Evolutionary conservation across 1,140 invertebrate species (phyloP).

Genomic region (Drosophila pseudoobscura): DNA sequence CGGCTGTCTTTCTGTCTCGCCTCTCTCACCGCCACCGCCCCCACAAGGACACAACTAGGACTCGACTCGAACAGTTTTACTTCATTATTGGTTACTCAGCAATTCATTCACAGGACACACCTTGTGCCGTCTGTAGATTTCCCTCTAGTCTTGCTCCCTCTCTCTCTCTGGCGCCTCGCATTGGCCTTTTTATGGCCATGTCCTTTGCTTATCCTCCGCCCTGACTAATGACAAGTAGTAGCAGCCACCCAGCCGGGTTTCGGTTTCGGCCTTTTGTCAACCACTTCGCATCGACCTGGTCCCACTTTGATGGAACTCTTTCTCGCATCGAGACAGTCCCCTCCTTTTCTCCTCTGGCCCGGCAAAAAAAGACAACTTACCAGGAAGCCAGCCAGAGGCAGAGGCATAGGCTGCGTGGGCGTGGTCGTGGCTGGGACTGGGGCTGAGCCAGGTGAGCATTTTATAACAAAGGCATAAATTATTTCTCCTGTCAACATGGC

Average conservation of each 20-base stretch:
- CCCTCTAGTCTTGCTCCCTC: not conserved
- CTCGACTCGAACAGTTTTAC: slow-evolving; percentile 68
- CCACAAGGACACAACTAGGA: slow-evolving; percentile 73
- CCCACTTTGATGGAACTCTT: slow-evolving; percentile 1
- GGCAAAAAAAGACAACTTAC: slow-evolving; percentile 33
- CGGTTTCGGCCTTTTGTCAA: slow-evolving; percentile 60
- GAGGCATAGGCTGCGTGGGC: slow-evolving; percentile 21
- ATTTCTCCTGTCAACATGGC: slow-evolving; percentile 79
- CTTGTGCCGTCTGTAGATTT: slow-evolving; percentile 49
- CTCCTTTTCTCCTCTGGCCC: slow-evolving; percentile 41
- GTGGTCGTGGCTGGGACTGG: slow-evolving; percentile 36
- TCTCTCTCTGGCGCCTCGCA: slow-evolving; percentile 39
- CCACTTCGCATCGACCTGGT: slow-evolving; percentile 32
- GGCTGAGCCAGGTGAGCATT: slow-evolving; percentile 60
- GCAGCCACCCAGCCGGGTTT: slow-evolving; percentile 34
- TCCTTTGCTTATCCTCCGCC: slow-evolving; percentile 71
- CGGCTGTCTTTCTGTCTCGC: slow-evolving; percentile 14
- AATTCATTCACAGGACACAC: slow-evolving; percentile 80
- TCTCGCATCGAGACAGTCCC: slow-evolving; percentile 8
- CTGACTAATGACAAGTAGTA: slow-evolving; percentile 75
- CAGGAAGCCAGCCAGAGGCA: slow-evolving; percentile 20
- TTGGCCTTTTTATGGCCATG: slow-evolving; percentile 76
- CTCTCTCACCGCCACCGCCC: slow-evolving; percentile 6
- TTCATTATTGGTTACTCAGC: slow-evolving; percentile 82
- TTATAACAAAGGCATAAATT: slow-evolving; percentile 80